A percentile compares a stretch with the other conserved stretches of the same genome.
phyloP scores from a whole-genome alignment of 1,140 invertebrate species.

The Drosophila virilis region DNA sequence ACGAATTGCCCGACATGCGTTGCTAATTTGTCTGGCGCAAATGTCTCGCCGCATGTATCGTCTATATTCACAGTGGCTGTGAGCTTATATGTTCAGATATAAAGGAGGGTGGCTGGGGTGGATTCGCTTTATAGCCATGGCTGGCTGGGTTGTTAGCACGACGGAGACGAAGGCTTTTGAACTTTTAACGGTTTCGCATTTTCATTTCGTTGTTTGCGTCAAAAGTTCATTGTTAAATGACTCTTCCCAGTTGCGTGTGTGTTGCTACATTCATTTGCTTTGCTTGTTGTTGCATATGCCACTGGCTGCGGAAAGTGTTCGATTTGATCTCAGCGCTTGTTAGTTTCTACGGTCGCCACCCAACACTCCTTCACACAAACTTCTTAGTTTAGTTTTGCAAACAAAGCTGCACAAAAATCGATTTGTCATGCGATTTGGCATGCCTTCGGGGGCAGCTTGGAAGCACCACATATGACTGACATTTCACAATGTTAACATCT shows the following conservation, averaged over 20 bases:
- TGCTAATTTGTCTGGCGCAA: slow-evolving; percentile 54
- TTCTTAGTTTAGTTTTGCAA: slow-evolving; percentile 19
- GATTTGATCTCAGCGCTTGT: slow-evolving; percentile 33
- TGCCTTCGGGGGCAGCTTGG: background rate
- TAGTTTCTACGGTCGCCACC: slow-evolving; percentile 26
- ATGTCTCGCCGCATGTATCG: slow-evolving; percentile 20
- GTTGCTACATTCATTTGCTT: slow-evolving; percentile 1
- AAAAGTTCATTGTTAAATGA: slow-evolving; percentile 64
- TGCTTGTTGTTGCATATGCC: slow-evolving; percentile 22
- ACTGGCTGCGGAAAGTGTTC: slow-evolving; percentile 26
- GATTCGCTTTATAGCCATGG: slow-evolving; percentile 28
- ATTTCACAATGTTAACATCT: slow-evolving; percentile 4
- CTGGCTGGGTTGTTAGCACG: slow-evolving; percentile 55
- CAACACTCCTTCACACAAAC: background rate
- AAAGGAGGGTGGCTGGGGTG: background rate
- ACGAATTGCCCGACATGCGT: slow-evolving; percentile 51
- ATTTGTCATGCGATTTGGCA: slow-evolving; percentile 38
- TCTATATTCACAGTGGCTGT: slow-evolving; percentile 7
- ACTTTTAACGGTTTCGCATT: slow-evolving; percentile 73
- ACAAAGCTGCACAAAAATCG: slow-evolving; percentile 58
- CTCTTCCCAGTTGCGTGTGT: slow-evolving; percentile 35
- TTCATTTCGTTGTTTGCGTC: slow-evolving; percentile 41
- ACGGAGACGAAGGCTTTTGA: slow-evolving; percentile 57
- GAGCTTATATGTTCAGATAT: slow-evolving; percentile 6
- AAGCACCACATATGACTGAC: slow-evolving; percentile 8